A percentile compares a stretch with the other conserved stretches of the same genome.
Conservation (phyloP, 2,113 vertebrate species). For the Lophura nycthemera region DNA sequence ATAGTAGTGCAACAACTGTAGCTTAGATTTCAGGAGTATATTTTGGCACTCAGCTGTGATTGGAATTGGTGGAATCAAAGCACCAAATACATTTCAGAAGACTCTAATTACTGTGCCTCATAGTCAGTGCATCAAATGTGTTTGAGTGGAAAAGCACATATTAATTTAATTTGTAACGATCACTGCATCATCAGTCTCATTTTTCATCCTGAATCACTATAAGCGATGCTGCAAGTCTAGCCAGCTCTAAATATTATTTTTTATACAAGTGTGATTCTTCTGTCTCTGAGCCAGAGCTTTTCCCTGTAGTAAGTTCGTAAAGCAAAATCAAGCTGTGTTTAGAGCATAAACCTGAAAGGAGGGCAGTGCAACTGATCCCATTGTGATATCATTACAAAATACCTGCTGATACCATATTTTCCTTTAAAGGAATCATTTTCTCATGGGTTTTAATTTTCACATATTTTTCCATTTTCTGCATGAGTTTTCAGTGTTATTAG, state of each 20-base stretch:
- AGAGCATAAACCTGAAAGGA: not conserved
- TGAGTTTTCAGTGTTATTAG: not conserved
- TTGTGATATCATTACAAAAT: not conserved
- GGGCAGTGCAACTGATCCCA: not conserved
- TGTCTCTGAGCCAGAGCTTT: not conserved
- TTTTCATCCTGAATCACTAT: not conserved
- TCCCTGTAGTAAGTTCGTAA: not conserved
- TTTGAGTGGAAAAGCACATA: not conserved
- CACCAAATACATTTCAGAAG: not conserved
- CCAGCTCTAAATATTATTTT: not conserved
- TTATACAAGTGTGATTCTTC: not conserved
- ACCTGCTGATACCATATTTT: not conserved
- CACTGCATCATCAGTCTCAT: accelerated
- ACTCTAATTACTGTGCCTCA: not conserved
- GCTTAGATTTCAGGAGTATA: not conserved
- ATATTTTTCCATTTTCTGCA: not conserved
- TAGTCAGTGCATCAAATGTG: not conserved
- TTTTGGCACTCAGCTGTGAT: not conserved
- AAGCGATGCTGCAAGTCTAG: not conserved
- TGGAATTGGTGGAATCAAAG: not conserved
- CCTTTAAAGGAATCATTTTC: not conserved
- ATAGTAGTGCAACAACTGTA: not conserved
- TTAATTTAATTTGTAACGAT: not conserved
- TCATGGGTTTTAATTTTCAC: not conserved
- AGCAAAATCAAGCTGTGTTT: not conserved